Evolutionary conservation across 2,113 vertebrate species (phyloP).

Genomic region (Python bivittatus): DNA sequence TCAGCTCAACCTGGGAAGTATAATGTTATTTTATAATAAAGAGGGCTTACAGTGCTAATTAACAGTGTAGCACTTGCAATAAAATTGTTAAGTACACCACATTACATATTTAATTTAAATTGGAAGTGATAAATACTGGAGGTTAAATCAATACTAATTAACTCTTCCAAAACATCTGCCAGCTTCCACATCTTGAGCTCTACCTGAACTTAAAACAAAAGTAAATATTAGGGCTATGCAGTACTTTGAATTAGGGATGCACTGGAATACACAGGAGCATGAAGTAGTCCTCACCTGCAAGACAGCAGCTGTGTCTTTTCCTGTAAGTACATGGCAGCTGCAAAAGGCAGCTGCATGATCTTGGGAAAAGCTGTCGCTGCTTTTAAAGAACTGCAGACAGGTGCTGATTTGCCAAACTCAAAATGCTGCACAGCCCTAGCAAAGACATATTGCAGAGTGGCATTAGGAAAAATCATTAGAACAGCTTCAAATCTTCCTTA

Average conservation of each 20-base stretch:
- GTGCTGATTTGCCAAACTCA: not conserved
- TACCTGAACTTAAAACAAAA: constrained; percentile 19
- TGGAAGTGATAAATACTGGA: constrained; percentile 39
- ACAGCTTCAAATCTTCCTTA: not conserved
- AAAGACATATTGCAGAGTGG: not conserved
- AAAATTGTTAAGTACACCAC: constrained; percentile 31
- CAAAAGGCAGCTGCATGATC: not conserved
- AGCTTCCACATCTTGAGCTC: constrained; percentile 5
- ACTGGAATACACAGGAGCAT: not conserved
- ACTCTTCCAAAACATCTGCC: constrained; percentile 26
- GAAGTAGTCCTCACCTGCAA: not conserved
- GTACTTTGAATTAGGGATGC: not conserved
- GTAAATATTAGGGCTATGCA: not conserved
- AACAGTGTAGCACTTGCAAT: constrained; percentile 8
- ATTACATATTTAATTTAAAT: constrained; percentile 36
- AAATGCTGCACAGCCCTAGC: not conserved
- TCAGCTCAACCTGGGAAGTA: constrained; percentile 12
- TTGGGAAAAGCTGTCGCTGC: not conserved
- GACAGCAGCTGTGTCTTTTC: not conserved
- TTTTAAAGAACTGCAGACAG: not conserved
- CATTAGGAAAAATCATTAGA: not conserved
- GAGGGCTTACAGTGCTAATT: constrained; percentile 31
- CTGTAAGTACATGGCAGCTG: not conserved
- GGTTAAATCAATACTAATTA: constrained; percentile 41
- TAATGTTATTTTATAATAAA: constrained; percentile 38